These are phyloP conservation scores for Paralvinella palmiformis DNA, from an alignment of 1,140 invertebrate species.

Conservation along the genomic window DNA sequence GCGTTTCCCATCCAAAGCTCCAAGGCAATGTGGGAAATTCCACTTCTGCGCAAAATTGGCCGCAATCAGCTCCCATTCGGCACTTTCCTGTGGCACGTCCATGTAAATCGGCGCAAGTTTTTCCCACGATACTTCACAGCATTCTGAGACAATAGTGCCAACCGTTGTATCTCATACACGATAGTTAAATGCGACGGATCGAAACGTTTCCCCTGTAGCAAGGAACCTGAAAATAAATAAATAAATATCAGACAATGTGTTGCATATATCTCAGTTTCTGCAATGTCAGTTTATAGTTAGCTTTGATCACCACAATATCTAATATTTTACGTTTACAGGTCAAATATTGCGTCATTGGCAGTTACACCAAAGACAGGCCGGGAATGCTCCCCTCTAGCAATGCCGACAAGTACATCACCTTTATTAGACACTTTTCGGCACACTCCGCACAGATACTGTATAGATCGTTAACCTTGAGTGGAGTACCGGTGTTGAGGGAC, in stretches of 20 bases:
- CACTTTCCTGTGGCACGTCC: constrained; percentile 8
- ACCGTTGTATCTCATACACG: neutral
- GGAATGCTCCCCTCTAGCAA: no score
- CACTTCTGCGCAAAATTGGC: neutral
- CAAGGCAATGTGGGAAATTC: constrained; percentile 26
- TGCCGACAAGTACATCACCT: no score
- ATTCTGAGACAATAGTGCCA: constrained; percentile 1
- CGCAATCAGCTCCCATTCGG: neutral
- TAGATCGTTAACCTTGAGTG: no score
- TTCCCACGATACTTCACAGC: constrained; percentile 1
- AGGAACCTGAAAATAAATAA: constrained; percentile 4
- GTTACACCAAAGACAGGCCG: no score
- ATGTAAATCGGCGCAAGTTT: constrained; percentile 12
- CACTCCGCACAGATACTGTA: no score
- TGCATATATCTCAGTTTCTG: neutral
- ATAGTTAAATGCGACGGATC: neutral
- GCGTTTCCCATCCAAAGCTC: no score
- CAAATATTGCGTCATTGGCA: no score
- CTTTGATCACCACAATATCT: no score
- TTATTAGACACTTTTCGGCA: no score
- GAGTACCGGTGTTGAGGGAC: no score
- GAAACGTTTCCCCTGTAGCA: constrained; percentile 11
- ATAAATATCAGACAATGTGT: neutral
- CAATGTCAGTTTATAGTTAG: neutral
- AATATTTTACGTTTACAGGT: no score